Percentiles rank a stretch among this genome's conserved stretches.
phyloP scores from a whole-genome alignment of 2,888 invertebrate species.

The Meta bourneti region DNA sequence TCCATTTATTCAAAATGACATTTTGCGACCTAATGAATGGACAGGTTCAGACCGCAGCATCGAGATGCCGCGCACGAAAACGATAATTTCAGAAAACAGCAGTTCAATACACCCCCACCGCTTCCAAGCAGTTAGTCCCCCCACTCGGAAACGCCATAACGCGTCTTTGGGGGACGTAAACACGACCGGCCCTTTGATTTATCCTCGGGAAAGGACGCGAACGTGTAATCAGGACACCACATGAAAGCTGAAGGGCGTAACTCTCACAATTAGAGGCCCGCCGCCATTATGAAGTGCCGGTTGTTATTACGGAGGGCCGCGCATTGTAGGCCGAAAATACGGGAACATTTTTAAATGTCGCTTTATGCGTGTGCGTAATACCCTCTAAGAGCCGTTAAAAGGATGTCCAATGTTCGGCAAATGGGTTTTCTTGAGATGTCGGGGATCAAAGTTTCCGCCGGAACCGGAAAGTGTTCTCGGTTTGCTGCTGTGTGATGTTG shows the following conservation, averaged over 20 bases:
- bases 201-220: slow-evolving; percentile 25
- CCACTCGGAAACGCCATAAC: slow-evolving; percentile 1
- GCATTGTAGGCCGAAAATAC: background rate
- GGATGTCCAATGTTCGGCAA: background rate
- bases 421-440: slow-evolving; percentile 25
- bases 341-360: slow-evolving; percentile 46
- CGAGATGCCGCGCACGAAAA: background rate
- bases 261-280: slow-evolving; percentile 44
- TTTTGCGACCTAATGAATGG: too few relatives aligned
- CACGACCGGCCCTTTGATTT: slow-evolving; percentile 44
- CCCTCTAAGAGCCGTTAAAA: slow-evolving; percentile 19
- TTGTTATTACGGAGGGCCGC: background rate
- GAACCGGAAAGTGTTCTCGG: background rate
- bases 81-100: background rate
- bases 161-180: slow-evolving; percentile 47
- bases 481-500: background rate
- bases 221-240: slow-evolving; percentile 52
- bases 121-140: too few relatives aligned
- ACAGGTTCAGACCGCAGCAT: too few relatives aligned
- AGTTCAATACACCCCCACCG: background rate
- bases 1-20: too few relatives aligned
- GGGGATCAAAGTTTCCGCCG: slow-evolving; percentile 25
- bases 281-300: slow-evolving; percentile 13
- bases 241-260: slow-evolving; percentile 42
- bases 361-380: background rate